These are phyloP conservation scores for Gryon sp. DNA, from an alignment of 1,140 invertebrate species.

Conservation along the genomic window DNA sequence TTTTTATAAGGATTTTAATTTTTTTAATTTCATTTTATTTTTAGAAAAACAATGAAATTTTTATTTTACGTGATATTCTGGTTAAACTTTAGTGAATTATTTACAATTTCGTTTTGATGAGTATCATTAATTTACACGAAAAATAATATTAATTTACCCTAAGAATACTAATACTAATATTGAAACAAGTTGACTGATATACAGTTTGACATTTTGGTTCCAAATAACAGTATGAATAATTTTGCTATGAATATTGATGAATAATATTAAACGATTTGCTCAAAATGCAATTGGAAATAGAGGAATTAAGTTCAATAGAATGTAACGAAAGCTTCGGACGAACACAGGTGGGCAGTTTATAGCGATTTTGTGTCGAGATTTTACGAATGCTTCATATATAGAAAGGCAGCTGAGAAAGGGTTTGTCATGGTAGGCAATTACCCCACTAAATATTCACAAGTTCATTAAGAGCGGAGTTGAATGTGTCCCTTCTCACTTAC, in stretches of 20 bases:
- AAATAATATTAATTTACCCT: too few species aligned
- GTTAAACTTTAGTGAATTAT: too few species aligned
- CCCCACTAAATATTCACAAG: constrained; percentile 79
- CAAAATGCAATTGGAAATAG: constrained; percentile 19
- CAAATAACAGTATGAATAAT: too few species aligned
- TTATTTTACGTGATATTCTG: too few species aligned
- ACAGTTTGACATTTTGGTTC: too few species aligned
- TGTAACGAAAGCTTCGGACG: constrained; percentile 16
- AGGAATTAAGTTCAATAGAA: constrained; percentile 22
- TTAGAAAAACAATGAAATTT: too few species aligned
- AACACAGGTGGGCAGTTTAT: constrained; percentile 40
- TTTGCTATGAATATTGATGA: not conserved
- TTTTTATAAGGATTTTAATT: too few species aligned
- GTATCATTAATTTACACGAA: too few species aligned
- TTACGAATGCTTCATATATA: constrained; percentile 46
- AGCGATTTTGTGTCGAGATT: constrained; percentile 53
- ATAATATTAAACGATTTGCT: constrained; percentile 26
- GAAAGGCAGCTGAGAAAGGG: constrained; percentile 54
- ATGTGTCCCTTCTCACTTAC: constrained; percentile 45
- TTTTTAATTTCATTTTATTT: too few species aligned
- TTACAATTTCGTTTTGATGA: too few species aligned
- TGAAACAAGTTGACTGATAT: too few species aligned
- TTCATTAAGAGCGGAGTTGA: constrained; percentile 77
- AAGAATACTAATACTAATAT: too few species aligned
- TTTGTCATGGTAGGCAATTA: constrained; percentile 75